Evolutionary conservation across 2,888 invertebrate species (phyloP), one percentile per base, ranked within the genome.

Genomic region (Panzeria rudis): DNA sequence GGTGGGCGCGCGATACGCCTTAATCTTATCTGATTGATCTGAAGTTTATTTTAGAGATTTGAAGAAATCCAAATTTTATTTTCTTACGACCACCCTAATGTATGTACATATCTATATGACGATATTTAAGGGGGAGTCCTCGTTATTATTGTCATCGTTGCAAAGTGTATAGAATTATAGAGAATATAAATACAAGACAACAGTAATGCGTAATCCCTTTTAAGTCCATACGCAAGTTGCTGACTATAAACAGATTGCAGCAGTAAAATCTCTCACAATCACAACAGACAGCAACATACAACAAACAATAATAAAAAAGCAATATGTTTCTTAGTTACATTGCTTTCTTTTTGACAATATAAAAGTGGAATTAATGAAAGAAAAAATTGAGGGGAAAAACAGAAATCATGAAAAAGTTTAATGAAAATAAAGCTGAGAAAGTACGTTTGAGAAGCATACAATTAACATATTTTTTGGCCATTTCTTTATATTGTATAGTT

Each of bases 181-280:
- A 47, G 20, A 72, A 68, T 44, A 80, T 29, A 72, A 54, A 54
- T 38, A 80, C 38, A 75, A 61, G 52, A 47, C 41, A 80, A 66
- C 44, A 80, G 44, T 35, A 68, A 76, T 81, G 84, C 81, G 72
- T 84, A 84, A 84, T 81, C 84, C 81, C 81, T 62, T 68, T 68
- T 72, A 72, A 84, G 76, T 76, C 76, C 81, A 50, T 56, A 84
- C 81, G 80, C 81, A 84, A 81, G 81, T 81, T 84, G 76, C 66
- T 84, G 75, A 76, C 76, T 72, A 59, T 76, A 71, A 80, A 80
- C 80, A 84, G 80, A 84, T 80, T 84, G 71, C 75, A 76, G 20
- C 71, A 76, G 66, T 80, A 68, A 76, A 68, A 47, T 80, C 8
- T 47, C 47, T 38, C 41, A 35, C 23, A 17, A n/a, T n/a, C n/a